A percentile compares a stretch with the other conserved stretches of the same genome.
These are phyloP conservation scores for Grantiella picta DNA, from an alignment of 2,113 vertebrate genomes.

Conservation along the genomic window DNA sequence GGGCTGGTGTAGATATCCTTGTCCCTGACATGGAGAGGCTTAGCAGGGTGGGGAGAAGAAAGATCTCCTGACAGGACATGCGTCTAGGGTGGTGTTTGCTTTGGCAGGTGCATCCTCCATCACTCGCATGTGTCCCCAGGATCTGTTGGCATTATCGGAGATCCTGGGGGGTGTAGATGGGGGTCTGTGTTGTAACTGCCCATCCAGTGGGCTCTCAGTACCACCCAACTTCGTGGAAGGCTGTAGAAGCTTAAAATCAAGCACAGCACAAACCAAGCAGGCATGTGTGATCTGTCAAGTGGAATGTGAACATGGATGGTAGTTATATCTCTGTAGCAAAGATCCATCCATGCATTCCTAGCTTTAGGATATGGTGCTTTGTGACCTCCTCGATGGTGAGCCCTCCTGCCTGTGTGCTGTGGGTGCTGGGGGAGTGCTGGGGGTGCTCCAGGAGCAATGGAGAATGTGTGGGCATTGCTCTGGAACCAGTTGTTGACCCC, in stretches of 20 bases:
- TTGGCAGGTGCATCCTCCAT: not conserved
- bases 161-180: not conserved
- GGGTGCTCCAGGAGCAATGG: not conserved
- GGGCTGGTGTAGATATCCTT: not conserved
- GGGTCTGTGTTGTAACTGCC: not conserved
- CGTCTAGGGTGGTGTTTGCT: rapidly evolving
- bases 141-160: not conserved
- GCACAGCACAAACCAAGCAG: not conserved
- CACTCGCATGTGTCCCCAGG: not conserved
- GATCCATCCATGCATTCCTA: not conserved
- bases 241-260: not conserved
- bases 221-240: not conserved
- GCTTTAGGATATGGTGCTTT: not conserved
- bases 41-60: not conserved
- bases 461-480: rapidly evolving
- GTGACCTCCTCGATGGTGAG: not conserved
- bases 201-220: not conserved
- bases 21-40: not conserved
- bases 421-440: not conserved
- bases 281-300: not conserved
- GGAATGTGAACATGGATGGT: not conserved
- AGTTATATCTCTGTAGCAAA: not conserved
- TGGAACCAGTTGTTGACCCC: not conserved
- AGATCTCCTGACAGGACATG: rapidly evolving
- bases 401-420: not conserved